Evolutionary conservation across 2,888 invertebrate species (phyloP), one percentile per base, ranked within the genome.

Genomic region (Caenorhabditis macrosperma): DNA sequence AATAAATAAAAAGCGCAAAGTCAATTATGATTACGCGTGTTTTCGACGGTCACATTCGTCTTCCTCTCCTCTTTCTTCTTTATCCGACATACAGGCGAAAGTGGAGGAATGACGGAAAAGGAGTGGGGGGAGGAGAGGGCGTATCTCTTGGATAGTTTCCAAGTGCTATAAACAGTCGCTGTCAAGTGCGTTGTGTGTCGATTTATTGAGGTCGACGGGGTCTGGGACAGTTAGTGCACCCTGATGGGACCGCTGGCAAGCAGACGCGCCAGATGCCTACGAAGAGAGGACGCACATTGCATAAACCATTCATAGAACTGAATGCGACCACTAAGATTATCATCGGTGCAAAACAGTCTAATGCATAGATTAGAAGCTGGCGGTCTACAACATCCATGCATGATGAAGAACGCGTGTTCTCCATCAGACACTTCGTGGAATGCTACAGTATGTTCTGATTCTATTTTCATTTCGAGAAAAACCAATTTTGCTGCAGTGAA

Each of bases 1-100:
- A 72, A 72, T 72, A 72, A 72, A 72, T 72, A 72, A 74, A 64
- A 74, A 74, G 63, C 64, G 64, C 57, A 64, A 71, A 72, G 74
- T 74, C 74, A 74, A 74, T 74, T 74, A 74, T 74, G 74, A 74
- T 74, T 74, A 74, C 74, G 74, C 59, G 64, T 74, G 74, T 74
- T 74, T 74, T 74, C 64, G 64, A 59, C 48, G 26, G 57, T 59
- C 74, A 64, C 59, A 71, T 71, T 71, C 61, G 46, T 72, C 63
- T 72, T 72, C 52, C 20, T 48, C 35, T 71, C 63, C 61, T 33
- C 64, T 57, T 72, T 72, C 52, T 28, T 48, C 35, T 3, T 72
- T 15, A 44, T 48, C 24, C 26, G 54, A 63, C 38, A 28, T 22
- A 57, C 26, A 46, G 35, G 64, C 41, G 74, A 74, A 74, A 74